Conservation (phyloP, 2,888 invertebrate genomes). For the Spodoptera exigua region DNA sequence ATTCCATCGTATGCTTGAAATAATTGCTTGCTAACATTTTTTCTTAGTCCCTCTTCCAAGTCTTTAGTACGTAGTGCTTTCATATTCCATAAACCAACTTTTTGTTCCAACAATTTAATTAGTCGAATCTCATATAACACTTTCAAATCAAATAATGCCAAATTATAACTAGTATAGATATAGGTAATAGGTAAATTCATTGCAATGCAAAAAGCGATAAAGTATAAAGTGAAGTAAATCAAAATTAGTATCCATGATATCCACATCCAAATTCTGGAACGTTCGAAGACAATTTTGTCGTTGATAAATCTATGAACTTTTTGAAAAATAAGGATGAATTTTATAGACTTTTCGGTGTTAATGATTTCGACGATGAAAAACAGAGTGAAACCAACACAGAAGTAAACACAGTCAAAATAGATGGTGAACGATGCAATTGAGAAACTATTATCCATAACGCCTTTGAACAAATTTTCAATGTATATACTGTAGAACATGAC, state of each 20-base stretch:
- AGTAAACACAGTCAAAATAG: not conserved
- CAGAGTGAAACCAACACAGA: slow-evolving; percentile 16
- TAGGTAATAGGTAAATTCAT: not conserved
- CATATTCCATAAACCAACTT: slow-evolving; percentile 21
- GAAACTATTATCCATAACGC: not conserved
- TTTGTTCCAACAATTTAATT: slow-evolving; percentile 21
- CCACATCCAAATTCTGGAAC: not conserved
- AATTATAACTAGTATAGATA: not conserved
- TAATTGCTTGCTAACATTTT: slow-evolving; percentile 6
- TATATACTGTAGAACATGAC: not conserved
- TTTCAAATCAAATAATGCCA: slow-evolving; percentile 28
- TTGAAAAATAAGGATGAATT: slow-evolving; percentile 18
- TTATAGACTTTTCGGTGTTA: not conserved
- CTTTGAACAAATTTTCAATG: not conserved
- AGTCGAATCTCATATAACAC: slow-evolving; percentile 17
- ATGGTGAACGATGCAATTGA: not conserved
- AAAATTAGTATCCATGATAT: not conserved
- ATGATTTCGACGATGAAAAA: slow-evolving; percentile 5
- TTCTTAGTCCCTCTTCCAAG: not conserved
- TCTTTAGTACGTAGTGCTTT: slow-evolving; percentile 2
- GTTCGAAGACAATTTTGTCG: not conserved
- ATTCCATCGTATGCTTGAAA: slow-evolving; percentile 18
- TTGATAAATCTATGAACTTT: slow-evolving; percentile 13
- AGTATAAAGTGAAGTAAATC: not conserved
- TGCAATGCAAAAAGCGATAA: not conserved